A percentile compares a stretch with the other conserved stretches of the same genome.
These are phyloP conservation scores for Sorex fumeus DNA, from an alignment of 2,113 vertebrate genomes.

Conservation along the genomic window DNA sequence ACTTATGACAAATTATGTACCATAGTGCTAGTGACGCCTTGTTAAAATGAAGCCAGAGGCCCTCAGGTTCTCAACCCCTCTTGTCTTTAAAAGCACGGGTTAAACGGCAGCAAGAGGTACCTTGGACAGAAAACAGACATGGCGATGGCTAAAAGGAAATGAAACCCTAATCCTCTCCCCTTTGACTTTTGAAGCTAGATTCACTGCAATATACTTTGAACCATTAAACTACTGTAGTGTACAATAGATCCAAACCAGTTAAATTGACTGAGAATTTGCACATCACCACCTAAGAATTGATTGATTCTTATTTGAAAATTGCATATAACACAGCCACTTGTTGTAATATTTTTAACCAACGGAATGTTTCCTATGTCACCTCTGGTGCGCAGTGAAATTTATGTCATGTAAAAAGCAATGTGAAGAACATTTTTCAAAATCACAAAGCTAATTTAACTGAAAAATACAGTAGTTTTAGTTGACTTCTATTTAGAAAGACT, in stretches of 20 bases:
- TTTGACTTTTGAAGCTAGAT: constrained; percentile 89
- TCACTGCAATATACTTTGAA: constrained; percentile 89
- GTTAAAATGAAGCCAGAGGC: constrained; percentile 92
- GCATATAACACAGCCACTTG: constrained; percentile 75
- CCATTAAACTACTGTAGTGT: constrained; percentile 91
- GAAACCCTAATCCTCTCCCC: constrained; percentile 89
- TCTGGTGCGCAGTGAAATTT: constrained; percentile 72
- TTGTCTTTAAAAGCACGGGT: constrained; percentile 91
- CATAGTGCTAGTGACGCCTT: constrained; percentile 92
- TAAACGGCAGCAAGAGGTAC: constrained; percentile 90
- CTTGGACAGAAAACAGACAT: constrained; percentile 93
- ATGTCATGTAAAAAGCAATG: constrained; percentile 75
- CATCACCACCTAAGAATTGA: constrained; percentile 85
- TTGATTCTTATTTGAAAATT: constrained; percentile 88
- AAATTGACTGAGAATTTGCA: constrained; percentile 90
- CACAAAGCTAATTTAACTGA: constrained; percentile 75
- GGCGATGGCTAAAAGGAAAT: constrained; percentile 90
- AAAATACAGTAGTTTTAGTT: constrained; percentile 67
- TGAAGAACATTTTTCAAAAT: constrained; percentile 85
- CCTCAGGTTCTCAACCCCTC: constrained; percentile 86
- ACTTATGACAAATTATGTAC: constrained; percentile 94
- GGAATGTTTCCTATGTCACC: constrained; percentile 82
- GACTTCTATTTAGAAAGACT: constrained; percentile 59
- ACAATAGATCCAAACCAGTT: constrained; percentile 87
- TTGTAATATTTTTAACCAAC: constrained; percentile 85